Conservation (phyloP, 2,113 vertebrate genomes). For the Nestor notabilis region DNA sequence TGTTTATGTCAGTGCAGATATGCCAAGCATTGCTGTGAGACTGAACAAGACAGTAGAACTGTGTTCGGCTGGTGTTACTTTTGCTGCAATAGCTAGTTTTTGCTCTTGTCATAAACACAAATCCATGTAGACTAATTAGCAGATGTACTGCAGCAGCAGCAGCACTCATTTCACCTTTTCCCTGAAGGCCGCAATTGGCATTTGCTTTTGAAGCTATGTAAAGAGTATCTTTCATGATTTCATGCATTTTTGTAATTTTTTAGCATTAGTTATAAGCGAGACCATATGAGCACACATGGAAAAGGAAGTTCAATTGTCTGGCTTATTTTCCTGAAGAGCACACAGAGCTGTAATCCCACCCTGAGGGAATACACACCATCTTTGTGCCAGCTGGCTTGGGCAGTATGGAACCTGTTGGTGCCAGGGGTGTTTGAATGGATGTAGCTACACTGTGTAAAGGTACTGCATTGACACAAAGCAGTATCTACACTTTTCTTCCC, state of each 20-base stretch:
- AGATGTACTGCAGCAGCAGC: background rate
- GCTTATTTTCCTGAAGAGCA: background rate
- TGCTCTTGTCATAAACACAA: background rate
- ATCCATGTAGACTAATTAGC: constrained; percentile 18
- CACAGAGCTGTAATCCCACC: background rate
- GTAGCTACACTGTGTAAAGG: background rate
- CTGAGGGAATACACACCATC: background rate
- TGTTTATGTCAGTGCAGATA: background rate
- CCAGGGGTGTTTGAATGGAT: background rate
- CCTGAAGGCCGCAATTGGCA: background rate
- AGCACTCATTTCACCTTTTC: background rate
- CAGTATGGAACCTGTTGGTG: background rate
- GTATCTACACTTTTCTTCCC: background rate
- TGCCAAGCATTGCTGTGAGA: background rate
- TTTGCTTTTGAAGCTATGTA: background rate
- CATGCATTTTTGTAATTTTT: background rate
- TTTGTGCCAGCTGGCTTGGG: background rate
- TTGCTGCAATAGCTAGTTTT: background rate
- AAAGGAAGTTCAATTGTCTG: background rate
- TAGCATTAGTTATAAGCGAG: background rate
- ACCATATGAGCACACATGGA: background rate
- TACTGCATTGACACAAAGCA: background rate
- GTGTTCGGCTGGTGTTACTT: background rate
- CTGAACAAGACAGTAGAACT: background rate
- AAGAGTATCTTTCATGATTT: background rate